These are phyloP conservation scores for Eupeodes luniger DNA, from an alignment of 2,888 invertebrate genomes.

Conservation along the genomic window DNA sequence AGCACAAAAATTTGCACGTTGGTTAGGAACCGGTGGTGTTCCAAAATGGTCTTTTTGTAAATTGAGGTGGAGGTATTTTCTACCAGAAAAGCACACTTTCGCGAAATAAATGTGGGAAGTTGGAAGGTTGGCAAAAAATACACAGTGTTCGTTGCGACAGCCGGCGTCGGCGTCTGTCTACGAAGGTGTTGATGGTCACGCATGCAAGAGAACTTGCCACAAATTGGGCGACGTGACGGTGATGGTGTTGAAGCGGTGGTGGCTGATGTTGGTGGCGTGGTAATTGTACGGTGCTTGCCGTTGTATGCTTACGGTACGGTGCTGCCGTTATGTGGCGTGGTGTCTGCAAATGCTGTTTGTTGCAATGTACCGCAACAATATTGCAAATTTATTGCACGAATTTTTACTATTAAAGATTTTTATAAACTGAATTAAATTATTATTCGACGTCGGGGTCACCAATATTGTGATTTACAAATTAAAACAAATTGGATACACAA, in stretches of 20 bases:
- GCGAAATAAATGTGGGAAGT: slow-evolving; percentile 56
- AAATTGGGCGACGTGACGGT: too few species aligned
- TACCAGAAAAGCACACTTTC: slow-evolving; percentile 40
- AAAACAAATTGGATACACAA: too few species aligned
- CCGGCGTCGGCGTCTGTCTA: background rate
- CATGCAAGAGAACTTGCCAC: background rate
- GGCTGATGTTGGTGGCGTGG: background rate
- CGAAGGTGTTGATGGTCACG: background rate
- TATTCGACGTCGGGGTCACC: too few species aligned
- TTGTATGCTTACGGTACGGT: too few species aligned
- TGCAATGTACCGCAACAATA: background rate
- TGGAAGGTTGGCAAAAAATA: slow-evolving; percentile 40
- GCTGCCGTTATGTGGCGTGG: background rate
- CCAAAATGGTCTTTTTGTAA: background rate
- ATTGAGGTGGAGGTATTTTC: slow-evolving; percentile 20
- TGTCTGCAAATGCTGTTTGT: background rate
- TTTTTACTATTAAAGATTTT: too few species aligned
- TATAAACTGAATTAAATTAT: too few species aligned
- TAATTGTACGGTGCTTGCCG: background rate
- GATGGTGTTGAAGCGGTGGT: background rate
- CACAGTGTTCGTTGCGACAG: too few species aligned
- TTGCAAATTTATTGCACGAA: too few species aligned
- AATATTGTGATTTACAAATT: too few species aligned
- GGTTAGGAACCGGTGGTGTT: background rate
- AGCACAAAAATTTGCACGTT: too few species aligned